Evolutionary conservation across 2,113 vertebrate species (phyloP).

Genomic region (Procapra przewalskii): DNA sequence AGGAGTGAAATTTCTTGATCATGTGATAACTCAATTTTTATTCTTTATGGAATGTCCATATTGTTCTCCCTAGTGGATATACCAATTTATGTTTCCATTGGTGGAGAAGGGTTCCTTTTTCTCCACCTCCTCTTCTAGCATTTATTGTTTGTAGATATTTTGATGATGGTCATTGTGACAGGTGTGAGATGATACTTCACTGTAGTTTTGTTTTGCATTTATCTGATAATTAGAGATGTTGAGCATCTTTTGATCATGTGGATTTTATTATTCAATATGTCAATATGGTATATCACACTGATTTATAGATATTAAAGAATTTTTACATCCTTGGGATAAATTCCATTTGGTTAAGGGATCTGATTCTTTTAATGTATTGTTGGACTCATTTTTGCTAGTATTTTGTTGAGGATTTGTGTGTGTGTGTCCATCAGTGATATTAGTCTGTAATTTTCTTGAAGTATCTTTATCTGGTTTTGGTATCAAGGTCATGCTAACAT

Average conservation of each 20-base stretch:
- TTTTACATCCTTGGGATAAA: not conserved
- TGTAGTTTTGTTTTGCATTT: not conserved
- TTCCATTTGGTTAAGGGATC: not conserved
- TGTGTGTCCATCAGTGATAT: not conserved
- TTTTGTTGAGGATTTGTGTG: not conserved
- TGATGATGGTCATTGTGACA: not conserved
- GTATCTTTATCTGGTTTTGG: not conserved
- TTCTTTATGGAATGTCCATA: not conserved
- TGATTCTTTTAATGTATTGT: not conserved
- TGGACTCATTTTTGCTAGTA: not conserved
- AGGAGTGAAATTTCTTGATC: not conserved
- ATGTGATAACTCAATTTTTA: not conserved
- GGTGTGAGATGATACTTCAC: not conserved
- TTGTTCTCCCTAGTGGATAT: not conserved
- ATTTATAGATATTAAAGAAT: not conserved
- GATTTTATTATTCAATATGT: not conserved
- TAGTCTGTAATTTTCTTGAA: not conserved
- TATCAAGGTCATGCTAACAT: not conserved
- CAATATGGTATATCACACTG: not conserved
- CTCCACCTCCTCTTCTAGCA: not conserved
- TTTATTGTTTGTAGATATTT: not conserved
- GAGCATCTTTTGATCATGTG: not conserved
- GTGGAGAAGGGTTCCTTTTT: not conserved
- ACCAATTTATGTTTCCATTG: not conserved
- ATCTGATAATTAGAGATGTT: not conserved